These are phyloP conservation scores for Brachyrhaphis roseni DNA, from an alignment of 2,797 vertebrate species.

Conservation along the genomic window DNA sequence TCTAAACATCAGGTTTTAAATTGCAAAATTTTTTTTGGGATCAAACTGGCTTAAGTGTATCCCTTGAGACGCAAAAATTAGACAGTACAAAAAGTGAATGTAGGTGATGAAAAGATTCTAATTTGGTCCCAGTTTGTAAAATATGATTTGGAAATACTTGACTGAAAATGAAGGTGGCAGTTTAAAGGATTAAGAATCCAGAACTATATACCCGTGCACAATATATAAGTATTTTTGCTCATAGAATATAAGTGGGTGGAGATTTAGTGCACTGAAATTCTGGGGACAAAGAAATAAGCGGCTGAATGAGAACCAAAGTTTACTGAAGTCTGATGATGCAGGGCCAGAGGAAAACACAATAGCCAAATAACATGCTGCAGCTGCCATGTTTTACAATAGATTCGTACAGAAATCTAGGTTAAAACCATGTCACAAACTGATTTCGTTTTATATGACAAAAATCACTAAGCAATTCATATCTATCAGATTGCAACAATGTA, in stretches of 20 bases:
- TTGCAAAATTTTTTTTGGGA: slow-evolving; percentile 7
- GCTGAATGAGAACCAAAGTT: neutral
- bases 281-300: neutral
- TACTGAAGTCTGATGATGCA: neutral
- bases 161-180: neutral
- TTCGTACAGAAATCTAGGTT: neutral
- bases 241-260: neutral
- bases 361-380: neutral
- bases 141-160: neutral
- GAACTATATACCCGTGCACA: neutral
- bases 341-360: neutral
- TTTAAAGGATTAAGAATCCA: neutral
- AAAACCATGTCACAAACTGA: neutral
- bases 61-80: slow-evolving; percentile 18
- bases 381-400: neutral
- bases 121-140: neutral
- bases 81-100: neutral
- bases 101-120: neutral
- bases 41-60: slow-evolving; percentile 20
- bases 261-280: neutral
- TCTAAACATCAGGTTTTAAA: slow-evolving; percentile 23
- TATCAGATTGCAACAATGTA: neutral
- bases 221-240: neutral
- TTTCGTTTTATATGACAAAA: neutral
- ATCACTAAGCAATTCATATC: neutral